These are phyloP conservation scores for Amphimedon queenslandica DNA, from an alignment of 37 sponge, comb jelly and placozoan genomes.

Conservation along the genomic window DNA sequence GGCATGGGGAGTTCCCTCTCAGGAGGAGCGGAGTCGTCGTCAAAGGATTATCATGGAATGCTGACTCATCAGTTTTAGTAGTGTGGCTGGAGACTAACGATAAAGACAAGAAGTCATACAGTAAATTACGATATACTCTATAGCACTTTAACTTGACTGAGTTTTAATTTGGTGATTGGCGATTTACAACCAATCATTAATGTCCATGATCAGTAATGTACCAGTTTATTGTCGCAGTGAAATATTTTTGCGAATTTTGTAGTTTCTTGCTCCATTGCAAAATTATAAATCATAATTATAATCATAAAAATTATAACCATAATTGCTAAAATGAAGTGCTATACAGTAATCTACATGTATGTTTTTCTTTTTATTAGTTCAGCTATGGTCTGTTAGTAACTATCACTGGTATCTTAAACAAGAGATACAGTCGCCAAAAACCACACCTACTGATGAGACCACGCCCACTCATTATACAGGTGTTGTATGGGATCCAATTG, in stretches of 20 bases:
- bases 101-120: too few species aligned
- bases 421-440: constrained; percentile 44
- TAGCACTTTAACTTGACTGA: too few species aligned
- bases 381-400: constrained; percentile 81
- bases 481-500: constrained; percentile 78
- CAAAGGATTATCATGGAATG: constrained; percentile 75
- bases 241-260: neutral
- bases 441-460: neutral
- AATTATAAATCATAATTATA: too few species aligned
- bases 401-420: constrained; percentile 97
- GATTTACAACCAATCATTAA: too few species aligned
- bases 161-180: too few species aligned
- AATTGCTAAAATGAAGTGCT: neutral
- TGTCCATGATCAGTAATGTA: too few species aligned
- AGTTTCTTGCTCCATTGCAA: neutral
- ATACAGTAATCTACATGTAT: neutral
- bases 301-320: too few species aligned
- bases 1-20: constrained; percentile 90
- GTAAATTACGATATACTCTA: too few species aligned
- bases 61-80: constrained; percentile 75
- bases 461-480: neutral
- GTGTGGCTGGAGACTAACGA: constrained; percentile 70
- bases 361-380: constrained; percentile 43
- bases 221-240: neutral
- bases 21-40: constrained; percentile 34